Conservation (phyloP, 2,797 vertebrate genomes). For the Mustela erminea region DNA sequence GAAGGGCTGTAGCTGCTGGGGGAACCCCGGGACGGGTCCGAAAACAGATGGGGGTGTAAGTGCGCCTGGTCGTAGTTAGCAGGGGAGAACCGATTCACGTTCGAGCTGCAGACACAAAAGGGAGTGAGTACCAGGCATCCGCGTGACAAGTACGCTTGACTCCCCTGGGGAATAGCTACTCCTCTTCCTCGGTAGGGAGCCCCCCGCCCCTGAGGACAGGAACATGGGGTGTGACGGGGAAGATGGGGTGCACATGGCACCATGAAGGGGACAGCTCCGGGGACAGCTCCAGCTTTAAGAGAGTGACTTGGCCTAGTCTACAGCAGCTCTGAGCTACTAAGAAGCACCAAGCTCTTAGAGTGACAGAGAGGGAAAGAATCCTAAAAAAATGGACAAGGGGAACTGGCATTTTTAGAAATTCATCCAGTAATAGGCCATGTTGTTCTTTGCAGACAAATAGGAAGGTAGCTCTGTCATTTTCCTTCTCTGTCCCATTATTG, state of each 20-base stretch:
- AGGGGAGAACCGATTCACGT: constrained; percentile 93
- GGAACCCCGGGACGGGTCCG: constrained; percentile 88
- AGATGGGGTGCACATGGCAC: background rate
- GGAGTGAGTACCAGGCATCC: constrained; percentile 21
- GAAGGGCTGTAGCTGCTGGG: constrained; percentile 88
- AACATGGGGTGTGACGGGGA: background rate
- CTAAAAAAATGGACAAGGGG: background rate
- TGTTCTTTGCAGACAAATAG: background rate
- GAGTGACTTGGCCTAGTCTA: background rate
- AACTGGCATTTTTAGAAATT: background rate
- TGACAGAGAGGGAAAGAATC: background rate
- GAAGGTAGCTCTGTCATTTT: background rate
- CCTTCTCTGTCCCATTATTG: background rate
- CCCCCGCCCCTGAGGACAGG: background rate
- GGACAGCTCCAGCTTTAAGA: background rate
- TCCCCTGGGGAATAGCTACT: background rate
- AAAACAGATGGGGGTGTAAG: constrained; percentile 95
- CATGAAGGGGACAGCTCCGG: background rate
- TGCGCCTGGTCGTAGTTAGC: constrained; percentile 95
- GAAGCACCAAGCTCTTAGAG: background rate
- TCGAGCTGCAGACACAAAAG: constrained; percentile 89
- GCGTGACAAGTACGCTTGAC: background rate
- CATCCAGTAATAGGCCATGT: background rate
- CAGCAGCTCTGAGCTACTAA: background rate
- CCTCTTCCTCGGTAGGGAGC: background rate